Percentiles rank a stretch among this genome's conserved stretches.
Evolutionary conservation across 2,888 invertebrate species (phyloP).

Genomic region (Ommatoiulus sabulosus): DNA sequence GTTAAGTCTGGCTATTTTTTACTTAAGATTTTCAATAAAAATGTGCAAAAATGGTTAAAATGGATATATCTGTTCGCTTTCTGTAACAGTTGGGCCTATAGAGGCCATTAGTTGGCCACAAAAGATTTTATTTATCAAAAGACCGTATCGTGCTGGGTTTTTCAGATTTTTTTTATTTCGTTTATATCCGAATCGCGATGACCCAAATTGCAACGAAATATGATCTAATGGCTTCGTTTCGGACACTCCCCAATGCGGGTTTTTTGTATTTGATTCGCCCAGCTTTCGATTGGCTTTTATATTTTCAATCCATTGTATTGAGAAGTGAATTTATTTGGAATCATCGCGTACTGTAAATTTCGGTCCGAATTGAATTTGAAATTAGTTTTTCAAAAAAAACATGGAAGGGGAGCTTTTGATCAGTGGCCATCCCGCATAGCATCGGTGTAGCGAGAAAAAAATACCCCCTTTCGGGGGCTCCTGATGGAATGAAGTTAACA

Average conservation of each 20-base stretch:
- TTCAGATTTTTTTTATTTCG: not conserved
- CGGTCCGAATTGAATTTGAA: too few relatives aligned
- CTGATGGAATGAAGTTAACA: too few relatives aligned
- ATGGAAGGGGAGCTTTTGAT: too few relatives aligned
- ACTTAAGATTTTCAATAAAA: not conserved
- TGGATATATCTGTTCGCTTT: not conserved
- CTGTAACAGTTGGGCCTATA: not conserved
- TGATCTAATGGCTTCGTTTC: not conserved
- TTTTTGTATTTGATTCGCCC: not conserved
- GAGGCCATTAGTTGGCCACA: not conserved
- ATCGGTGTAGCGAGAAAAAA: too few relatives aligned
- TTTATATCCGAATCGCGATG: not conserved
- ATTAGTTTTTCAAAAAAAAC: too few relatives aligned
- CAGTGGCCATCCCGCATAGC: too few relatives aligned
- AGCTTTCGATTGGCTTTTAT: too few relatives aligned
- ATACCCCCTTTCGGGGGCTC: too few relatives aligned
- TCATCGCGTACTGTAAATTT: too few relatives aligned
- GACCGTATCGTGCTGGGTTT: not conserved
- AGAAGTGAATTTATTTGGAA: too few relatives aligned
- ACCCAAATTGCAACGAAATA: not conserved
- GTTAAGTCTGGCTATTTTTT: not conserved
- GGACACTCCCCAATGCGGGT: not conserved
- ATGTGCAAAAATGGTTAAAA: not conserved
- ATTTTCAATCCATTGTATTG: too few relatives aligned
- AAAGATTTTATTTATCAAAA: conserved; percentile 12